Percentiles rank a stretch among this genome's conserved stretches.
Evolutionary conservation across 2,888 invertebrate genomes (phyloP).

Genomic region (Quadroppia sp.): DNA sequence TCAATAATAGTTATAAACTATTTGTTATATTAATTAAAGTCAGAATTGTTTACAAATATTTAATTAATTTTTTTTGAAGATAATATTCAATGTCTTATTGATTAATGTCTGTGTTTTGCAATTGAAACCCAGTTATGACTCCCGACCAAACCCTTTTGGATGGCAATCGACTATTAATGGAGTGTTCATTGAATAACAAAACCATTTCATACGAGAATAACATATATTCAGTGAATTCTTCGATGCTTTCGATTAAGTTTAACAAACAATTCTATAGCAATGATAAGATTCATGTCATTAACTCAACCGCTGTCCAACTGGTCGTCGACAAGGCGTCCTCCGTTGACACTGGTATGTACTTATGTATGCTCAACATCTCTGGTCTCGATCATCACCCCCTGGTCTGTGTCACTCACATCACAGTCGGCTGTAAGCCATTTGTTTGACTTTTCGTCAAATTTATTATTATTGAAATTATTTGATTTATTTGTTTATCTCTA

Average conservation of each 20-base stretch:
- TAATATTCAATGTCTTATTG: too few relatives aligned
- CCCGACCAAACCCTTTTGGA: constrained; percentile 8
- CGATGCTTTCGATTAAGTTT: constrained; percentile 11
- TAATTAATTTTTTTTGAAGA: too few relatives aligned
- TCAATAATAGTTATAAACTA: too few relatives aligned
- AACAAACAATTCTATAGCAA: background rate
- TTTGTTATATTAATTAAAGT: too few relatives aligned
- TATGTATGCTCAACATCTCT: constrained; percentile 40
- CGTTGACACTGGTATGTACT: constrained; percentile 43
- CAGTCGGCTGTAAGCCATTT: constrained; percentile 45
- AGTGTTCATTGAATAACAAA: constrained; percentile 16
- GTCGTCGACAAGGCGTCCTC: constrained; percentile 38
- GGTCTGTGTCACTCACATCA: constrained; percentile 43
- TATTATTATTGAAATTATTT: background rate
- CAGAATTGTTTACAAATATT: too few relatives aligned
- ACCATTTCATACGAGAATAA: background rate
- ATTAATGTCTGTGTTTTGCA: background rate
- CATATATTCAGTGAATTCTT: constrained; percentile 4
- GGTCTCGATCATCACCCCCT: constrained; percentile 24
- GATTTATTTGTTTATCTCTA: too few relatives aligned
- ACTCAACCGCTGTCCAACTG: constrained; percentile 40
- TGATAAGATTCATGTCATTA: constrained; percentile 22
- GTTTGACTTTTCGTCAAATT: background rate
- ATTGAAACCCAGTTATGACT: constrained; percentile 10
- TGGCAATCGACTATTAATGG: background rate